Evolutionary conservation across 1,140 invertebrate species (phyloP).

Genomic region (Cyclina sinensis): DNA sequence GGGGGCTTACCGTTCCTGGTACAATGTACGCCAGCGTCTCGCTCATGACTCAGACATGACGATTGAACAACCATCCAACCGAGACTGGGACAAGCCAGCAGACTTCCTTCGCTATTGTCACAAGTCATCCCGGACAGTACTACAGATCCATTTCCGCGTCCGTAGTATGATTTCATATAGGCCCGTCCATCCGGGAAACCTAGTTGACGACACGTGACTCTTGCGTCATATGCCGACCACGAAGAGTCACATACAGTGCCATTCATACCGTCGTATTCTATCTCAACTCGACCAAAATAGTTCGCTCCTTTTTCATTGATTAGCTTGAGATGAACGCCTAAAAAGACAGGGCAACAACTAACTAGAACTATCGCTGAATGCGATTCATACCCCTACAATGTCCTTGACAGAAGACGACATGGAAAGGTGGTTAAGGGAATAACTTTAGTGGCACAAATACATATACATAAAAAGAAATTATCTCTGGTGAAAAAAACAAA

Average conservation of each 20-base stretch:
- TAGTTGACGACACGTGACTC: slow-evolving; percentile 80
- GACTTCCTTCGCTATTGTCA: slow-evolving; percentile 65
- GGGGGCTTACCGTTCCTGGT: slow-evolving; percentile 72
- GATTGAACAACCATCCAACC: slow-evolving; percentile 73
- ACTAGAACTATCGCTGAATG: too few relatives aligned
- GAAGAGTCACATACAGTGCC: slow-evolving; percentile 80
- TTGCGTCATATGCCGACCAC: slow-evolving; percentile 78
- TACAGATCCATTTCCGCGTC: slow-evolving; percentile 50
- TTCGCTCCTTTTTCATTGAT: slow-evolving; percentile 22
- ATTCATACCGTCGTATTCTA: slow-evolving; percentile 76
- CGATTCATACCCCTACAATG: too few relatives aligned
- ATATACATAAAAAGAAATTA: too few relatives aligned
- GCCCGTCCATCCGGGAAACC: slow-evolving; percentile 76
- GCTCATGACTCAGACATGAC: slow-evolving; percentile 71
- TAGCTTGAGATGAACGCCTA: slow-evolving; percentile 26
- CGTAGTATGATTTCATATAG: slow-evolving; percentile 66
- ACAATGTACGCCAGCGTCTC: slow-evolving; percentile 77
- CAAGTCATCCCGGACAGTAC: slow-evolving; percentile 73
- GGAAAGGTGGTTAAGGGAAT: too few relatives aligned
- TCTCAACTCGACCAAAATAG: slow-evolving; percentile 87
- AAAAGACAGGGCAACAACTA: neutral
- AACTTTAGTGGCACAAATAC: too few relatives aligned
- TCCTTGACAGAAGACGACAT: too few relatives aligned
- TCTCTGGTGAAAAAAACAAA: too few relatives aligned
- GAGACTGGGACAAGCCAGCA: slow-evolving; percentile 74